Evolutionary conservation across 1,140 invertebrate genomes (phyloP), one percentile per base, ranked within the genome.

Genomic region (Plectrocnemia conspersa): DNA sequence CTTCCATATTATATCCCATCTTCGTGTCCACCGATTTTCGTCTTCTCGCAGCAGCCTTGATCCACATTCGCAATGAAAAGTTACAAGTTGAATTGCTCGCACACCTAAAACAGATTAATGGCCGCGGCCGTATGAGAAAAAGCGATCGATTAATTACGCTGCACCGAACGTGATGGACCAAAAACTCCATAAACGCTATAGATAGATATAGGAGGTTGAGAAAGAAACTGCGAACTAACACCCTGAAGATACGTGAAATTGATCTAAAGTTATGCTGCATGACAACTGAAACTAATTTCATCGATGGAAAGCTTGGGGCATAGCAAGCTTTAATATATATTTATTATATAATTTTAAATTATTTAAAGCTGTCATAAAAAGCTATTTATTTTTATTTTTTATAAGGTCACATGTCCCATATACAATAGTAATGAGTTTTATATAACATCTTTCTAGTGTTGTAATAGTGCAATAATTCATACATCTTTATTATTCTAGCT

Each of bases 51-150:
- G 35, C 35, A 38, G 35, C 35, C 35, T 38, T 38, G 35, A 38
- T 38, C 35, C 35, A 38, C 35, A 38, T 38, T 38, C 35, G 35
- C 11, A 38, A 38, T 38, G 35, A 38, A 38, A 38, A 38, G 35
- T 38, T 38, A n/a, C n/a, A n/a, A n/a, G 35, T 38, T 38, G 35
- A 38, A 38, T 38, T 16, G 15, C 35, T 13, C 35, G 18, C 35
- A n/a, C 6, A 7, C 35, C 35, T 10, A n/a, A 38, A 38, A 38
- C 35, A 38, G 35, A 38, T 38, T 38, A 38, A 38, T 38, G 35
- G 35, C 35, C 18, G 11, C 13, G 15, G 10, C 13, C 18, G 10
- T 38, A 38, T 38, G 35, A 38, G 35, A 38, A 38, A 38, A 16
- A 15, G 35, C 35, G 18, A 5, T 38, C 35, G 13, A 38, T 38